A percentile compares a stretch with the other conserved stretches of the same genome.
Evolutionary conservation across 2,113 vertebrate species (phyloP).

Genomic region (Calyptommatus sinebrachiatus): DNA sequence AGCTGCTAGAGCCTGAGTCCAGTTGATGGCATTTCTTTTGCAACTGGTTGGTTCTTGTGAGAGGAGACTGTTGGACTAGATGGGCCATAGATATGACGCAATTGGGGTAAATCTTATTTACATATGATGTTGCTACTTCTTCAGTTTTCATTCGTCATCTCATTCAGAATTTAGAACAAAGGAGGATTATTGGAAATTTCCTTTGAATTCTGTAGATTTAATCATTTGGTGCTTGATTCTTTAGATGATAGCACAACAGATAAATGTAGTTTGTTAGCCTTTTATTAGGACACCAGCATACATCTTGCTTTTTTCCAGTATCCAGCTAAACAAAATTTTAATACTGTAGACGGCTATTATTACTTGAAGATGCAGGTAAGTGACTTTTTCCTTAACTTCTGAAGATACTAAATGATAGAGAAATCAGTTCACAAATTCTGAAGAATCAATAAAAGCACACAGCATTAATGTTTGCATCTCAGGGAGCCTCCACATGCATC

Average conservation of each 20-base stretch:
- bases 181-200: slow-evolving; percentile 29
- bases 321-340: slow-evolving; percentile 40
- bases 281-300: background rate
- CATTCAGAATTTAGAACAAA: slow-evolving; percentile 31
- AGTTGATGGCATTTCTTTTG: too few species aligned
- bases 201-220: background rate
- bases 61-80: too few species aligned
- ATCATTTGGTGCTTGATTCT: slow-evolving; percentile 32
- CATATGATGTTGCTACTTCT: slow-evolving; percentile 23
- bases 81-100: too few species aligned
- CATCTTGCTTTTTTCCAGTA: slow-evolving; percentile 35
- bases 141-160: slow-evolving; percentile 29
- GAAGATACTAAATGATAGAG: background rate
- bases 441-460: background rate
- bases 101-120: too few species aligned
- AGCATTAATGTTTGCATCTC: background rate
- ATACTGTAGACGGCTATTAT: background rate
- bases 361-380: slow-evolving; percentile 45
- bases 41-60: too few species aligned
- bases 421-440: background rate
- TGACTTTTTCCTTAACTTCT: background rate
- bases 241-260: slow-evolving; percentile 30
- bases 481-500: background rate
- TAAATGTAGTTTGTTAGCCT: slow-evolving; percentile 20
- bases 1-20: too few species aligned